phyloP scores from a whole-genome alignment of 2,113 vertebrate species.

The Opisthocomus hoazin region DNA sequence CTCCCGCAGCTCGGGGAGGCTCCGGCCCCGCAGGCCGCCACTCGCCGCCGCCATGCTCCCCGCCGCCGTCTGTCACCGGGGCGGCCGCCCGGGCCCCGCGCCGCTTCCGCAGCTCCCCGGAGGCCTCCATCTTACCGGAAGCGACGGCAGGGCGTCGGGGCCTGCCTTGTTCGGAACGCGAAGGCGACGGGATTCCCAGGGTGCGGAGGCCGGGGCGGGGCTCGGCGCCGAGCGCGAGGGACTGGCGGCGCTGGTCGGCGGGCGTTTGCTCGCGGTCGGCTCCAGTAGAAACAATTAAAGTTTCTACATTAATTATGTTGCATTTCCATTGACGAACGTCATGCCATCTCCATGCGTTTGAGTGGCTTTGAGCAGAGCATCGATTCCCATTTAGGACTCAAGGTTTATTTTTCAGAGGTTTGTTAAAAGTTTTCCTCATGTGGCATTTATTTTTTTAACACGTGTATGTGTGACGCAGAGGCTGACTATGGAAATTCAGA shows the following conservation, averaged over 20 bases:
- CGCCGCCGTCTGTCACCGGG: neutral
- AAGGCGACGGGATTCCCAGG: neutral
- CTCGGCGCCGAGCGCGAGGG: fast-evolving
- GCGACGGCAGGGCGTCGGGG: neutral
- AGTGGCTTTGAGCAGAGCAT: neutral
- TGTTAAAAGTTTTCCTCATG: neutral
- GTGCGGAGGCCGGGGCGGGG: neutral
- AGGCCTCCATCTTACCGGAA: conserved; percentile 72
- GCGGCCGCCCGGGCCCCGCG: neutral
- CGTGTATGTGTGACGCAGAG: neutral
- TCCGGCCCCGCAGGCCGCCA: conserved; percentile 65
- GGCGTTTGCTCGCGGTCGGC: neutral
- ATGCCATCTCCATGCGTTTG: fast-evolving
- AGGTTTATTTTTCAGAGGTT: neutral
- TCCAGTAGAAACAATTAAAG: too few relatives aligned
- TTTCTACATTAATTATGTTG: fast-evolving
- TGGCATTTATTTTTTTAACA: neutral
- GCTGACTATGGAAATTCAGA: fast-evolving
- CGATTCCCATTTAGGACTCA: fast-evolving
- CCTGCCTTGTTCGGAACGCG: neutral
- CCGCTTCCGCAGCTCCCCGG: neutral
- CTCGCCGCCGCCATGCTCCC: conserved; percentile 29
- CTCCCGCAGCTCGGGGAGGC: conserved; percentile 80
- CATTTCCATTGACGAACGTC: neutral
- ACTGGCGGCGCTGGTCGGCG: too few relatives aligned